Evolutionary conservation across 2,888 invertebrate genomes (phyloP).

Genomic region (Tethea ocularis): DNA sequence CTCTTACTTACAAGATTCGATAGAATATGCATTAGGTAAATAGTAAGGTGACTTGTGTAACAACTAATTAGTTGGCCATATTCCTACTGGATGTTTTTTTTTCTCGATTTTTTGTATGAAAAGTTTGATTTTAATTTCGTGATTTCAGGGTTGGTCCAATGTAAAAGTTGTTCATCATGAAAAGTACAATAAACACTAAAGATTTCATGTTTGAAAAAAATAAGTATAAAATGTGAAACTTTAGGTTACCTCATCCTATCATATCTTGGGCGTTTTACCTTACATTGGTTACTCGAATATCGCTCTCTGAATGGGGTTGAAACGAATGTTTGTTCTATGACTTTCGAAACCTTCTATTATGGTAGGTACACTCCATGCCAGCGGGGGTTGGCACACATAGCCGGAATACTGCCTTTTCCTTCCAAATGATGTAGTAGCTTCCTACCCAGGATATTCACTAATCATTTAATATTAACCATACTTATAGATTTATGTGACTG

Average conservation of each 20-base stretch:
- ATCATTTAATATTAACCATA: constrained; percentile 3
- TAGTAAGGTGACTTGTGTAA: too few species aligned
- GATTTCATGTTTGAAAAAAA: too few species aligned
- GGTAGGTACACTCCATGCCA: constrained; percentile 41
- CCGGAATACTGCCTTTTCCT: constrained; percentile 49
- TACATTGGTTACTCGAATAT: constrained; percentile 34
- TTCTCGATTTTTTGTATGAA: too few species aligned
- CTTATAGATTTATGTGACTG: neutral
- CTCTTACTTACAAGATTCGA: neutral
- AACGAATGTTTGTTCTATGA: constrained; percentile 63
- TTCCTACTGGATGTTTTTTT: too few species aligned
- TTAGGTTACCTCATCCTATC: too few species aligned
- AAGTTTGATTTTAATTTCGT: too few species aligned
- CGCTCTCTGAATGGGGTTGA: constrained; percentile 42
- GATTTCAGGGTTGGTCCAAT: too few species aligned
- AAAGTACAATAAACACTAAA: too few species aligned
- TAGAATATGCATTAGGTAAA: neutral
- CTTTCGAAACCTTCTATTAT: constrained; percentile 76
- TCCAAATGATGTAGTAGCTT: constrained; percentile 61
- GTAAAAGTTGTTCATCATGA: too few species aligned
- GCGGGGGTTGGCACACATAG: constrained; percentile 36
- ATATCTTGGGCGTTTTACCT: constrained; percentile 23
- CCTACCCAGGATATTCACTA: constrained; percentile 37
- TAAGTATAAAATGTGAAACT: too few species aligned
- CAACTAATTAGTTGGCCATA: too few species aligned